These are phyloP conservation scores for Amphibalanus amphitrite DNA, from an alignment of 1,140 invertebrate genomes.

Conservation along the genomic window DNA sequence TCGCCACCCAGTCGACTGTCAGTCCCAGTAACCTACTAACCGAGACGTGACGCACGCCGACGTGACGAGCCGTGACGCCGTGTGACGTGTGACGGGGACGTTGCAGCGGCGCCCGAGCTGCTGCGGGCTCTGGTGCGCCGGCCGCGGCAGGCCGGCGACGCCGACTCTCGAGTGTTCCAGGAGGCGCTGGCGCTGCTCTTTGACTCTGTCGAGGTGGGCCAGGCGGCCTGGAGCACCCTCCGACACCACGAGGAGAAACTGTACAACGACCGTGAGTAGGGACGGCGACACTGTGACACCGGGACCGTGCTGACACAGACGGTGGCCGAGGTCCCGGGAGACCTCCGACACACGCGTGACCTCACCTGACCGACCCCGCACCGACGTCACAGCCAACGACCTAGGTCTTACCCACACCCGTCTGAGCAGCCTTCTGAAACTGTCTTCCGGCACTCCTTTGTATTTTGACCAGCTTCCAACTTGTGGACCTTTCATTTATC, in stretches of 20 bases:
- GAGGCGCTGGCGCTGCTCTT: conserved; percentile 16
- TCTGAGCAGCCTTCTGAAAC: too few species aligned
- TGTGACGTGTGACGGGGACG: not conserved
- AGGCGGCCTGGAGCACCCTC: conserved; percentile 16
- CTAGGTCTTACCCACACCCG: too few species aligned
- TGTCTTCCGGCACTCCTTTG: too few species aligned
- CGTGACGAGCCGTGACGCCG: not conserved
- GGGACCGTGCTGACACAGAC: too few species aligned
- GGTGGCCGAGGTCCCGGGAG: too few species aligned
- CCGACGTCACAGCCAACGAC: too few species aligned
- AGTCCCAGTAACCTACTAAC: not conserved
- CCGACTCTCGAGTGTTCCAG: conserved; percentile 14
- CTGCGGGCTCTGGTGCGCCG: not conserved
- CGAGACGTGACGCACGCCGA: too few species aligned
- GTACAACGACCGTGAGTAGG: conserved; percentile 16
- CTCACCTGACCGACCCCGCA: too few species aligned
- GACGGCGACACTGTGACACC: too few species aligned
- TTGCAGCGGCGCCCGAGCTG: not conserved
- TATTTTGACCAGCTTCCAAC: too few species aligned
- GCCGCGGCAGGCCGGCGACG: not conserved
- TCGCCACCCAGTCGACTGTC: not conserved
- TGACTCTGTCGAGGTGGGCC: conserved; percentile 17
- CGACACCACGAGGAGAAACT: conserved; percentile 14
- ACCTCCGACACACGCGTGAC: too few species aligned
- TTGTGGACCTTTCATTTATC: too few species aligned